phyloP scores from a whole-genome alignment of 1,140 invertebrate species.

The Drosophila melanogaster region Release_6_plus_ISO1_MT NT_033779.5:12492001-12492500 shows the following conservation, averaged over 20 bases:
- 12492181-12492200: conserved; percentile 44
- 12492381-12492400: conserved; percentile 55
- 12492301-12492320: conserved; percentile 32
- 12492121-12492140: conserved; percentile 53
- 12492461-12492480: conserved; percentile 2
- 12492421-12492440: conserved; percentile 65
- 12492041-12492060: conserved; percentile 47
- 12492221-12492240: conserved; percentile 58
- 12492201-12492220: conserved; percentile 67
- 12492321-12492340: conserved; percentile 18
- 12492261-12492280: conserved; percentile 64
- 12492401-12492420: conserved; percentile 74
- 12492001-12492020: conserved; percentile 19
- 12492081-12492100: conserved; percentile 55
- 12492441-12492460: conserved; percentile 8
- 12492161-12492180: conserved; percentile 14
- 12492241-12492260: conserved; percentile 27
- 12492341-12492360: neutral
- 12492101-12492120: conserved; percentile 57
- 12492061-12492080: conserved; percentile 58
- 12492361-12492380: conserved; percentile 21
- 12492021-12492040: conserved; percentile 54
- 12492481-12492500: conserved; percentile 46
- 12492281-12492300: conserved; percentile 57
- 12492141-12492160: conserved; percentile 53